phyloP scores from a whole-genome alignment of 2,797 vertebrate species.

The Danio aesculapii region DNA sequence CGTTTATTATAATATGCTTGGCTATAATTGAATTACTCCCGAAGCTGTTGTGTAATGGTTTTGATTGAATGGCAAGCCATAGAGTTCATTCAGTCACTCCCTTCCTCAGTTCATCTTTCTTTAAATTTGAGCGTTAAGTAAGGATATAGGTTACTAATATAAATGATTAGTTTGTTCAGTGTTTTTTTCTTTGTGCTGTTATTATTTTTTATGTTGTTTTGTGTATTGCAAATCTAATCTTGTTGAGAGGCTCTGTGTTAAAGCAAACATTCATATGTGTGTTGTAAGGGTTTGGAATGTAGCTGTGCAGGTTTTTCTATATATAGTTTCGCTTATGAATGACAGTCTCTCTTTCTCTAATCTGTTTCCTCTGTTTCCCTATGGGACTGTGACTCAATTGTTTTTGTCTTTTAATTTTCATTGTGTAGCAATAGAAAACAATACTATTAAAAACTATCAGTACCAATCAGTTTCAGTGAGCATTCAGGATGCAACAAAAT shows the following conservation, averaged over 20 bases:
- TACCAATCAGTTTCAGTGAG: conserved; percentile 3
- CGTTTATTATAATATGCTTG: conserved; percentile 2
- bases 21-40: conserved; percentile 9
- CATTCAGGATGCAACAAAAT: not conserved
- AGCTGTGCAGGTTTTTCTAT: conserved; percentile 23
- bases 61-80: not conserved
- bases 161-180: not conserved
- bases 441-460: too few species aligned
- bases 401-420: not conserved
- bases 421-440: not conserved
- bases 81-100: not conserved
- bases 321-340: conserved; percentile 17
- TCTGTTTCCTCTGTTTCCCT: not conserved
- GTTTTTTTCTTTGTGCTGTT: not conserved
- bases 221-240: not conserved
- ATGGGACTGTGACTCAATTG: not conserved
- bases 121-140: not conserved
- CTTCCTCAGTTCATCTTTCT: not conserved
- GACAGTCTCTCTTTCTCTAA: conserved; percentile 3
- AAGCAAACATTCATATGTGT: conserved; percentile 5
- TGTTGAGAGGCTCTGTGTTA: not conserved
- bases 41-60: conserved; percentile 1
- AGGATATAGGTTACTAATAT: not conserved
- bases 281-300: conserved; percentile 35
- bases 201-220: not conserved